Base-by-base conservation (phyloP, 2,888 invertebrate genomes). In the Xestia rhomboidea region DNA sequence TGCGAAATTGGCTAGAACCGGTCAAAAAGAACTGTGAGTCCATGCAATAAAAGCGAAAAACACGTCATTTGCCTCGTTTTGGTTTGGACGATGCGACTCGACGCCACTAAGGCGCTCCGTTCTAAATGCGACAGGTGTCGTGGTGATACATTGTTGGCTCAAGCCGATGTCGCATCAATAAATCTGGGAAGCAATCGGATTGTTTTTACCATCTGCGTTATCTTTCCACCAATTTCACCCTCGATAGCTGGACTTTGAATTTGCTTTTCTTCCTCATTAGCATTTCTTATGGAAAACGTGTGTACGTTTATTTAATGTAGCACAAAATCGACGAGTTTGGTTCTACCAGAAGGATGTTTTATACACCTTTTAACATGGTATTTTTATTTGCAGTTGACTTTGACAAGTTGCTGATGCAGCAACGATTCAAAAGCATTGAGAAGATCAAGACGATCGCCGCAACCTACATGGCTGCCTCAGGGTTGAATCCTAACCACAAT, bases 401-500 rank as follows among this genome's bases (percentile, higher is more conserved):
- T 95, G 99, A 99, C 95, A 98, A 99, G 94, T 95, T 99, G 38
- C 94, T 99, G 86, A 98, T 98, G 93, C 98, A 99, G 91, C 97
- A 98, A 60, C 97, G 98, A 41, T 99, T 99, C 94, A 97, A 98
- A 71, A 98, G 98, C 76, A 98, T 99, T 75, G 99, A 99, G 94
- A 99, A 99, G 96, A 99, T 99, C 81, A 99, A 99, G 95, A 99
- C 99, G 0, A 99, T 99, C 49, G 99, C 99, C 44, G 98, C 99
- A 3, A 99, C 98, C 6, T 99, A 99, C 91, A 99, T 99, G 99
- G 99, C 99, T 0, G 99, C 99, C 0, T 98, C 99, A 4, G 99
- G 99, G 34, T 97, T 99, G 6, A 98, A 99, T 94, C 99, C 99
- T 0, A 97, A 97, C 57, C 97, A 97, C 89, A 97, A 97, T 97